Evolutionary conservation across 2,888 invertebrate genomes (phyloP).

Genomic region (Drosophila rubida): DNA sequence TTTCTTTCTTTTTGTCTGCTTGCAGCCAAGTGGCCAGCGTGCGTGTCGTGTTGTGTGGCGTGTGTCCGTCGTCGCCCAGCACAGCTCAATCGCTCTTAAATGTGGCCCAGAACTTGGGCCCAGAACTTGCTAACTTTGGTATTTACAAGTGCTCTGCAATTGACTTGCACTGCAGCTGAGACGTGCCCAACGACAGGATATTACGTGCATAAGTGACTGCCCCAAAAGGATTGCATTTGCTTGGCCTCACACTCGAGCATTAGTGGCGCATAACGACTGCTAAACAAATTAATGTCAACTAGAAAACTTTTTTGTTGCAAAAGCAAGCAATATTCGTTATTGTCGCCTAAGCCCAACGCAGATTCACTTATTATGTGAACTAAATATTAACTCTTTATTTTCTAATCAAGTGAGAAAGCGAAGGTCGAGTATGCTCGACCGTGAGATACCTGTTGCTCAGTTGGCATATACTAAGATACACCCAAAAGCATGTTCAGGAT

Average conservation of each 20-base stretch:
- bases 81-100: constrained; percentile 66
- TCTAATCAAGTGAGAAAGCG: no score
- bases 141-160: constrained; percentile 59
- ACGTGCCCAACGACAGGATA: constrained; percentile 70
- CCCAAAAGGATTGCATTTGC: constrained; percentile 21
- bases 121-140: constrained; percentile 43
- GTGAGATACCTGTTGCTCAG: no score
- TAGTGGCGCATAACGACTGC: background rate
- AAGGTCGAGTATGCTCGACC: no score
- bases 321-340: no score
- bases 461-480: no score
- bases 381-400: no score
- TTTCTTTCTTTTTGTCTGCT: constrained; percentile 4
- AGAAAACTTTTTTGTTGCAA: no score
- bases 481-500: no score
- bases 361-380: no score
- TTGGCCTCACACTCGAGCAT: background rate
- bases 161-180: constrained; percentile 50
- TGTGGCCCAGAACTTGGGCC: constrained; percentile 49
- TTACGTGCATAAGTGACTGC: constrained; percentile 63
- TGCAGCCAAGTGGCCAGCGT: constrained; percentile 59
- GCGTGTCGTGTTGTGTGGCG: constrained; percentile 44
- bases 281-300: background rate
- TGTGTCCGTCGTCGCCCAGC: constrained; percentile 45
- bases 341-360: no score